A percentile compares a stretch with the other conserved stretches of the same genome.
phyloP scores from a whole-genome alignment of 2,888 invertebrate genomes.

The Melinaea marsaeus region DNA sequence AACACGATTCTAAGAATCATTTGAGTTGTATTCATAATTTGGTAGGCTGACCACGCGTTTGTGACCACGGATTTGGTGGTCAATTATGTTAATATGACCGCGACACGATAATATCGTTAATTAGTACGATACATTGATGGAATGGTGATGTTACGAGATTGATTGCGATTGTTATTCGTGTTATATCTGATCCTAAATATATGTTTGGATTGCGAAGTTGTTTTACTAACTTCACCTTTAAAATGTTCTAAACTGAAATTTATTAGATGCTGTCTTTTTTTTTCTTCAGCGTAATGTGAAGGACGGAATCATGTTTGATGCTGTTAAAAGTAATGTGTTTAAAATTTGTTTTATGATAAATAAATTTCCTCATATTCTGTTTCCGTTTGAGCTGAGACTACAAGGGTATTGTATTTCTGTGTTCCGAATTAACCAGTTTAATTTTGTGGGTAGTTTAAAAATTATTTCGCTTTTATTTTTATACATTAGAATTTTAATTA shows the following conservation, averaged over 20 bases:
- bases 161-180: too few species aligned
- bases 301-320: too few species aligned
- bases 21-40: conserved; percentile 23
- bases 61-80: conserved; percentile 34
- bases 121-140: conserved; percentile 20
- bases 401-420: conserved; percentile 16
- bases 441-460: too few species aligned
- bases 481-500: too few species aligned
- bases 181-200: too few species aligned
- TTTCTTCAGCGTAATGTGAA: background rate
- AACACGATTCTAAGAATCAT: too few species aligned
- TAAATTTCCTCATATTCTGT: conserved; percentile 18
- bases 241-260: too few species aligned
- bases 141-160: background rate
- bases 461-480: too few species aligned
- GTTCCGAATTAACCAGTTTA: conserved; percentile 9
- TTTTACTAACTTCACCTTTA: too few species aligned
- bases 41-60: conserved; percentile 32
- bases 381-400: conserved; percentile 15
- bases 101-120: conserved; percentile 28
- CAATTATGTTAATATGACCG: conserved; percentile 38
- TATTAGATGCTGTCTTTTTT: too few species aligned
- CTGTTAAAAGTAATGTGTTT: too few species aligned
- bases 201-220: too few species aligned
- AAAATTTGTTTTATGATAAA: conserved; percentile 15